These are phyloP conservation scores for Patella pellucida DNA, from an alignment of 2,888 invertebrate species.

Conservation along the genomic window DNA sequence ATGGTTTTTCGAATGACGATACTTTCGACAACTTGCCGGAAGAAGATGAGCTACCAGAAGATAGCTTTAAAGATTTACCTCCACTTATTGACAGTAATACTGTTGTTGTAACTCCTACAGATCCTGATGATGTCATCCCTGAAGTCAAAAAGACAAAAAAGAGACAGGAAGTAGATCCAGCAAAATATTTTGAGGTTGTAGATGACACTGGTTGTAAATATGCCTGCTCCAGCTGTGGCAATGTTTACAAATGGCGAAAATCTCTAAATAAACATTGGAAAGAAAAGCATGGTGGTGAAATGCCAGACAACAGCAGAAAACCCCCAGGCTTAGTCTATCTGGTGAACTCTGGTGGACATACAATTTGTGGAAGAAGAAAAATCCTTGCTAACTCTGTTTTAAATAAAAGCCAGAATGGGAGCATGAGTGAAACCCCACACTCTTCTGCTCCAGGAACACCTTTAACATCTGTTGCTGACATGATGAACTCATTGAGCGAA, in stretches of 20 bases:
- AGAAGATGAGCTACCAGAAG: conserved; percentile 36
- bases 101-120: conserved; percentile 8
- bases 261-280: conserved; percentile 72
- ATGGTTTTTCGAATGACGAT: conserved; percentile 40
- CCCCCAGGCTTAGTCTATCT: conserved; percentile 47
- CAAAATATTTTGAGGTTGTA: conserved; percentile 66
- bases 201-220: conserved; percentile 68
- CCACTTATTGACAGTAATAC: conserved; percentile 16
- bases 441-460: neutral
- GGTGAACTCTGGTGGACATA: conserved; percentile 39
- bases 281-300: conserved; percentile 69
- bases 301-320: conserved; percentile 54
- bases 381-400: conserved; percentile 34
- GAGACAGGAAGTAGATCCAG: conserved; percentile 64
- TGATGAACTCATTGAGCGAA: conserved; percentile 14
- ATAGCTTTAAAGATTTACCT: neutral
- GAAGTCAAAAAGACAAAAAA: conserved; percentile 57
- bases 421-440: conserved; percentile 12
- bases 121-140: conserved; percentile 9
- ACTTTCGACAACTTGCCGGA: conserved; percentile 42
- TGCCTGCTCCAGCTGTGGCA: conserved; percentile 70
- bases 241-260: conserved; percentile 71
- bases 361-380: conserved; percentile 33
- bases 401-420: conserved; percentile 18
- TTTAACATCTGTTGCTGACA: conserved; percentile 16